phyloP scores from a whole-genome alignment of 1,140 invertebrate genomes.

The Bombus confusus region DNA sequence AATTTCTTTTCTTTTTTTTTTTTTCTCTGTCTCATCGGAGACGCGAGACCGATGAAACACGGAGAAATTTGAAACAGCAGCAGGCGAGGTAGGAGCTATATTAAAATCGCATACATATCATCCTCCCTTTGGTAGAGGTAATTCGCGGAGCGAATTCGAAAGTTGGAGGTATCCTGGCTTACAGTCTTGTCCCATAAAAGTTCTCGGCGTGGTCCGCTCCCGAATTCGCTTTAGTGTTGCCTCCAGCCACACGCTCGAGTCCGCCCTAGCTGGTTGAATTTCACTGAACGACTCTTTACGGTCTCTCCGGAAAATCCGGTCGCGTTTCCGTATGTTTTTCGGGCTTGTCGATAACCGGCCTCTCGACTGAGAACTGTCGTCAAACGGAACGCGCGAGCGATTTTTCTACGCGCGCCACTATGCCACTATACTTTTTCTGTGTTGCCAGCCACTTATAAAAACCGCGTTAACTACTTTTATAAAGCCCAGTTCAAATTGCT shows the following conservation, averaged over 20 bases:
- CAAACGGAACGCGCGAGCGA: conserved; percentile 18
- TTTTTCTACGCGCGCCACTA: background rate
- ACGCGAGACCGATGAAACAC: background rate
- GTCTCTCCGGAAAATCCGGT: conserved; percentile 21
- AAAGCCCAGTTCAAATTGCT: conserved; percentile 1
- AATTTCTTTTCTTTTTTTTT: conserved; percentile 29
- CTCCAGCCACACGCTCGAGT: background rate
- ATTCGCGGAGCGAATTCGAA: conserved; percentile 55
- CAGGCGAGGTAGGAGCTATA: conserved; percentile 10
- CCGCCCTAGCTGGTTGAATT: background rate
- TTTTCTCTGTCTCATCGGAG: background rate
- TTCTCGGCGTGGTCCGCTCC: conserved; percentile 10
- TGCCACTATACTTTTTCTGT: too few species aligned
- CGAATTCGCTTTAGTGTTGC: conserved; percentile 15
- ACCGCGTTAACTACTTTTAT: conserved; percentile 7
- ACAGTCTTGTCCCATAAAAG: conserved; percentile 32
- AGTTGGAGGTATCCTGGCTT: conserved; percentile 43
- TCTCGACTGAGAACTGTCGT: conserved; percentile 8
- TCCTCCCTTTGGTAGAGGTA: conserved; percentile 13
- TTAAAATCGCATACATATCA: conserved; percentile 55
- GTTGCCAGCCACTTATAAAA: background rate
- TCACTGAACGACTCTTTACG: conserved; percentile 20
- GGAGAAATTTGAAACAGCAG: background rate
- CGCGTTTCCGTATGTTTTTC: background rate
- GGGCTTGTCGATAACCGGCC: conserved; percentile 6